phyloP scores from a whole-genome alignment of 2,797 vertebrate genomes.

The Nannoperca australis region DNA sequence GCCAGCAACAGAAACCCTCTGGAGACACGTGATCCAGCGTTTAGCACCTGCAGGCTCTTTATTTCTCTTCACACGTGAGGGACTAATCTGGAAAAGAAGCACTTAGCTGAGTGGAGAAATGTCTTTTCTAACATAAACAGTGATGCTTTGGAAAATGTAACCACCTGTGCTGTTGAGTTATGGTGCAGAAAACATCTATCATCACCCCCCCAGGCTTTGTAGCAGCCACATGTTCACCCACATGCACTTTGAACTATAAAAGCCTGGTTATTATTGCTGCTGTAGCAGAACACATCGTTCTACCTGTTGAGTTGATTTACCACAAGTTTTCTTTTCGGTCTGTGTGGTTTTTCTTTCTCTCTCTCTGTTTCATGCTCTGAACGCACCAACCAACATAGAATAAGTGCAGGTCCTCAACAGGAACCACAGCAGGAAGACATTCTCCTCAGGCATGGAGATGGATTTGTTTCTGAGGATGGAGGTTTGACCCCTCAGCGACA shows the following conservation, averaged over 20 bases:
- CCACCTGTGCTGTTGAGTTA: neutral
- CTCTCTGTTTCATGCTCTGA: slow-evolving; percentile 18
- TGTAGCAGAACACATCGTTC: slow-evolving; percentile 2
- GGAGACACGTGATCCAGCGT: slow-evolving; percentile 33
- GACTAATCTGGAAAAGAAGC: neutral
- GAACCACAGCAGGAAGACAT: slow-evolving; percentile 47
- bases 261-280: slow-evolving; percentile 7
- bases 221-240: slow-evolving; percentile 10
- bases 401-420: slow-evolving; percentile 48
- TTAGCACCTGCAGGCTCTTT: neutral
- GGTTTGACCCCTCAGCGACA: neutral
- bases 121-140: neutral
- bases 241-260: slow-evolving; percentile 9
- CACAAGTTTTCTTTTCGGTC: neutral
- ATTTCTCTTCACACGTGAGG: neutral
- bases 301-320: slow-evolving; percentile 47
- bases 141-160: slow-evolving; percentile 17
- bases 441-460: slow-evolving; percentile 1
- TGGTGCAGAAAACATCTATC: neutral
- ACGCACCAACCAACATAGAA: slow-evolving; percentile 45
- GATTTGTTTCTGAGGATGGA: neutral
- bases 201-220: neutral
- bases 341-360: slow-evolving; percentile 49
- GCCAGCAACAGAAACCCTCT: neutral
- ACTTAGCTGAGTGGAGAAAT: neutral